Base-by-base conservation (phyloP, 2,888 invertebrate species). In the Listrodromus nycthemerus region DNA sequence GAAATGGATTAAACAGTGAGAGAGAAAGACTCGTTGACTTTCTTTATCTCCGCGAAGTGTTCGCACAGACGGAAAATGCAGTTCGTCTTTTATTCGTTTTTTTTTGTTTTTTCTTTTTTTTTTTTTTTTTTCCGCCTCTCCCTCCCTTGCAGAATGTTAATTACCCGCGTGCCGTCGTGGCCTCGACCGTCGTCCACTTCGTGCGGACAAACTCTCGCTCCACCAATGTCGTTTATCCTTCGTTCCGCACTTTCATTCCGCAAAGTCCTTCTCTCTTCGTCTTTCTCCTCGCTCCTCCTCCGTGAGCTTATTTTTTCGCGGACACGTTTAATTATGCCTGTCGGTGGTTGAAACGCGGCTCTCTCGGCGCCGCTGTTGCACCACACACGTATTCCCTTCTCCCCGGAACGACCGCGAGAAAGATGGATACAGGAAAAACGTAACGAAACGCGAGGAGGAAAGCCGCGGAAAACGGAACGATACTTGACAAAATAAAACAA, bases 301-400 rank as follows among this genome's bases (percentile, higher is more conserved):
- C 66, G 13, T 16, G 63, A 45, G 71, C 86, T 88, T 87, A 89
- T 90, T 91, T 90, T 89, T 91, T 87, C 87, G 84, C 85, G 73
- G 89, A 88, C 88, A 87, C 90, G 86, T 88, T 91, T 90, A 90
- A 91, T 91, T 89, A 89, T 87, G 86, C 88, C 89, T 85, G 85
- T 82, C 76, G 87, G 89, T 80, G 79, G 83, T 82, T 70, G 73
- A 85, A 77, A 71, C 69, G 76, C 27, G 69, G 50, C 30, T 78
- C 66, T 80, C 84, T 82, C 85, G 82, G 80, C 85, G 85, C 83
- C 83, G 50, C 58, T 41, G 24, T 37, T 45, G 27, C 61, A 48
- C 27, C 61, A 48, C 27, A 75, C 67, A 16, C 24, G 33, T 48
- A 30, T 30, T 21, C 48, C 16, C 30, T 21, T 48, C n/a, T 55